A percentile compares a stretch with the other conserved stretches of the same genome.
Conservation (phyloP, 2,888 invertebrate species). For the Pseudococcus jackbeardsleyi region DNA sequence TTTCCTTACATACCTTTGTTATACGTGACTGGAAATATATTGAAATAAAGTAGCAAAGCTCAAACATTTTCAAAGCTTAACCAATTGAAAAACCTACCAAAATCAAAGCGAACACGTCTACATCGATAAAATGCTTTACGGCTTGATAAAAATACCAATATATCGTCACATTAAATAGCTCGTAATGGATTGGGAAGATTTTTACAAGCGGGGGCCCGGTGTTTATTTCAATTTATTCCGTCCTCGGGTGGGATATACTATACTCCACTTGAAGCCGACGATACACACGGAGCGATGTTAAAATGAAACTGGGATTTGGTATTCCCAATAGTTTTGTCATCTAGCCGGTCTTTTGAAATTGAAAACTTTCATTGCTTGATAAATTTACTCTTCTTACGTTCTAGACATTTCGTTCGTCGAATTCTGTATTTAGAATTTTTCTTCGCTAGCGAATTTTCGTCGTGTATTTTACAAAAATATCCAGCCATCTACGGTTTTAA, state of each 20-base stretch:
- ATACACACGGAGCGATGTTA: background rate
- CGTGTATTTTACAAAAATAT: background rate
- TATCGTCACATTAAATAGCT: background rate
- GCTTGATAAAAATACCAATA: conserved; percentile 10
- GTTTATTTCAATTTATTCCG: conserved; percentile 33
- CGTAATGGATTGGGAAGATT: conserved; percentile 3
- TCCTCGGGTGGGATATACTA: background rate
- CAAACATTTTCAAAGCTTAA: conserved; percentile 10
- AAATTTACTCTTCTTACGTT: background rate
- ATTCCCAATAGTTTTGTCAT: conserved; percentile 32
- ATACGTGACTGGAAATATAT: conserved; percentile 5
- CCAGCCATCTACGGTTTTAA: background rate
- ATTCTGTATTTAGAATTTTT: background rate
- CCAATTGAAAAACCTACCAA: background rate
- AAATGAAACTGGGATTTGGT: conserved; percentile 36
- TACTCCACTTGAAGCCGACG: background rate
- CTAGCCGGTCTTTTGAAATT: background rate
- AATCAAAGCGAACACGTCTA: conserved; percentile 4
- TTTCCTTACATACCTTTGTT: background rate
- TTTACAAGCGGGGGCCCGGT: background rate
- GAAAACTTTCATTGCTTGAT: conserved; percentile 2
- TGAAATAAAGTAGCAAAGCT: conserved; percentile 2
- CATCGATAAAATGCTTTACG: background rate
- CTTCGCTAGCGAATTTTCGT: background rate
- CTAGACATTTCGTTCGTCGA: background rate